These are phyloP conservation scores for Illadopsis cleaveri DNA, from an alignment of 2,113 vertebrate genomes.

Conservation along the genomic window DNA sequence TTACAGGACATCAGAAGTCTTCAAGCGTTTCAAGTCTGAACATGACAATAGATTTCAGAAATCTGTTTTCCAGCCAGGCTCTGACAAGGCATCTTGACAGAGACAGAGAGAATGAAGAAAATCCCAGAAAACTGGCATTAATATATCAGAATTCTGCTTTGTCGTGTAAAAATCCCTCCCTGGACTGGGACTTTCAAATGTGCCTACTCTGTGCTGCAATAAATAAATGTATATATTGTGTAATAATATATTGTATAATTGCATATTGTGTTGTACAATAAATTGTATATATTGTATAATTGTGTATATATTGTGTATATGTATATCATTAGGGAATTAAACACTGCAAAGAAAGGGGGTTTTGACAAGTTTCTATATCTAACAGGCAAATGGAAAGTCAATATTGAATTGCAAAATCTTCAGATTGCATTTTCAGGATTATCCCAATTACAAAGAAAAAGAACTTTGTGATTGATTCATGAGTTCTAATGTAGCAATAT, in stretches of 20 bases:
- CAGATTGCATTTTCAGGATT: not conserved
- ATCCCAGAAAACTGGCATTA: not conserved
- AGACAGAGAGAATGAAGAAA: not conserved
- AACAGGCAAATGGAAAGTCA: not conserved
- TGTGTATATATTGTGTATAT: no score
- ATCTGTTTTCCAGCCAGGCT: not conserved
- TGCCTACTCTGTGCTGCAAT: not conserved
- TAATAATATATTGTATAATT: no score
- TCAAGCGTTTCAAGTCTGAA: not conserved
- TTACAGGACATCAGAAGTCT: not conserved
- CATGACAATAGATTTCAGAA: not conserved
- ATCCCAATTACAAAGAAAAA: not conserved
- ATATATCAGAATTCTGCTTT: not conserved
- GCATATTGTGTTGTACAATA: no score
- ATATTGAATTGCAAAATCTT: not conserved
- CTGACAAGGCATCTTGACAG: not conserved
- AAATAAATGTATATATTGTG: not conserved
- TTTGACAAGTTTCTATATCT: not conserved
- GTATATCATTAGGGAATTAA: accelerated
- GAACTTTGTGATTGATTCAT: not conserved
- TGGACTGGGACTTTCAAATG: not conserved
- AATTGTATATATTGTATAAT: no score
- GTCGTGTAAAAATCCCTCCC: not conserved
- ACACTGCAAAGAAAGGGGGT: not conserved
- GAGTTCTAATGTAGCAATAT: not conserved